A percentile compares a stretch with the other conserved stretches of the same genome.
Evolutionary conservation across 2,888 invertebrate species (phyloP).

Genomic region (Himalopsyche tibetana): DNA sequence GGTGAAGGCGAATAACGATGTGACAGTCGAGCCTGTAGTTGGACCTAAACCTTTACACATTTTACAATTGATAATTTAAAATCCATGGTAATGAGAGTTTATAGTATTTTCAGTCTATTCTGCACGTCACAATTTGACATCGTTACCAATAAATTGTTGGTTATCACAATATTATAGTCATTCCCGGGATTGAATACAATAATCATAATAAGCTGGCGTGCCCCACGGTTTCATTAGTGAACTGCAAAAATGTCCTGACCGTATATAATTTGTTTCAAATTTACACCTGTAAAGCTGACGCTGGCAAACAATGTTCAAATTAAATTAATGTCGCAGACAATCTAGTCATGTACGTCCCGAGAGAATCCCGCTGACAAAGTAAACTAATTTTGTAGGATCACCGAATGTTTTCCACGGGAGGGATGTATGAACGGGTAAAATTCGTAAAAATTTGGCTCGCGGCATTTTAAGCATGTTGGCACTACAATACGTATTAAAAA

Average conservation of each 20-base stretch:
- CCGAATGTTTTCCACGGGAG: background rate
- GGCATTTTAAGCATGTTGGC: background rate
- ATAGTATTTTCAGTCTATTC: no score
- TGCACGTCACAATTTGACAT: no score
- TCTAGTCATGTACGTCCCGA: background rate
- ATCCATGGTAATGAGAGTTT: no score
- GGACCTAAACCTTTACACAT: no score
- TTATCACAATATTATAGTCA: no score
- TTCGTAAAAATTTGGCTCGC: background rate
- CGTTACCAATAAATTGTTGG: no score
- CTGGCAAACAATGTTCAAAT: background rate
- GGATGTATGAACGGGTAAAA: background rate
- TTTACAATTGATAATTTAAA: no score
- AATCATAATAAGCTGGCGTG: background rate
- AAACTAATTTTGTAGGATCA: conserved; percentile 17
- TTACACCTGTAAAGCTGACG: conserved; percentile 14
- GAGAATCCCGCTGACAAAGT: background rate
- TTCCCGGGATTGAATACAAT: no score
- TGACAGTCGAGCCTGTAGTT: no score
- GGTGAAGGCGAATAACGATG: no score
- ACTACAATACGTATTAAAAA: no score
- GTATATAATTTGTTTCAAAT: background rate
- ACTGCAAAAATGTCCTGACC: background rate
- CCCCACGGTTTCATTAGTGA: background rate
- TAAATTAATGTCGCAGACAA: conserved; percentile 28